These are phyloP conservation scores for Sus cebifrons DNA, from an alignment of 2,797 vertebrate species.

Conservation along the genomic window DNA sequence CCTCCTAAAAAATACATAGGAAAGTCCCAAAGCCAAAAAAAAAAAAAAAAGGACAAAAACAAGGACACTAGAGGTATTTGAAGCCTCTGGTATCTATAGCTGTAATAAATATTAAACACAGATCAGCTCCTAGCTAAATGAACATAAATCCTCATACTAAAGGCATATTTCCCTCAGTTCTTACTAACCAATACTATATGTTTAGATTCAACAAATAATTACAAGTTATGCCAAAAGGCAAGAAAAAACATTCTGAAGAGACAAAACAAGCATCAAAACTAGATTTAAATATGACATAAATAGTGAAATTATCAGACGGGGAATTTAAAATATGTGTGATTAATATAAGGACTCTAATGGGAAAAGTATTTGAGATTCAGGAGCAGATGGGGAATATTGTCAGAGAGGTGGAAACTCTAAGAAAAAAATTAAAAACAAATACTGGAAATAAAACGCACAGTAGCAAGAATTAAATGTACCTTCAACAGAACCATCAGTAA, in stretches of 20 bases:
- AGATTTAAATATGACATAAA: neutral
- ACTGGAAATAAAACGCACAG: neutral
- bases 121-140: neutral
- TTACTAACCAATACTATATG: neutral
- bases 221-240: neutral
- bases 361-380: slow-evolving; percentile 25
- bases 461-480: neutral
- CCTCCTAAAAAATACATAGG: neutral
- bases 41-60: neutral
- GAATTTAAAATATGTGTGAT: neutral
- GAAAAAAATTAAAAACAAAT: slow-evolving; percentile 29
- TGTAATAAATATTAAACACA: neutral
- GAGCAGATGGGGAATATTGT: neutral
- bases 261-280: neutral
- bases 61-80: neutral
- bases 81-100: neutral
- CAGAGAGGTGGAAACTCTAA: neutral
- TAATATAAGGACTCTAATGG: neutral
- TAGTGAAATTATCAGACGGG: neutral
- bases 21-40: neutral
- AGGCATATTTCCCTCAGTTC: neutral
- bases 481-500: neutral
- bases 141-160: neutral
- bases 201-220: neutral
- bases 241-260: neutral